These are phyloP conservation scores for Sardinella longiceps DNA, from an alignment of 2,797 vertebrate species.

Conservation along the genomic window DNA sequence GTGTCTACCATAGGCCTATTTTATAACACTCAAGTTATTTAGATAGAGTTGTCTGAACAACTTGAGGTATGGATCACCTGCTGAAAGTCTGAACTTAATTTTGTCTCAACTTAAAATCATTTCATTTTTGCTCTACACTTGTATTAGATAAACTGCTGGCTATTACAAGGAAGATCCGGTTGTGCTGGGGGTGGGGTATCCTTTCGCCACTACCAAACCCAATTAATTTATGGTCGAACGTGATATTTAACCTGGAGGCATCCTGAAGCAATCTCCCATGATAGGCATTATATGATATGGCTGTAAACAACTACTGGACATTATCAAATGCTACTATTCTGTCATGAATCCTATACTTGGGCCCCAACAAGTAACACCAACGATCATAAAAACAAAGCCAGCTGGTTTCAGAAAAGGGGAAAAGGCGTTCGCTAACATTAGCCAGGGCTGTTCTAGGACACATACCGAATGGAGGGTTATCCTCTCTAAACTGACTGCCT, in stretches of 20 bases:
- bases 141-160: background rate
- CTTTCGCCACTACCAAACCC: background rate
- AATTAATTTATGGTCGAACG: conserved; percentile 21
- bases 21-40: background rate
- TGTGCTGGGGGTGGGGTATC: conserved; percentile 24
- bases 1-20: background rate
- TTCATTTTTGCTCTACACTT: background rate
- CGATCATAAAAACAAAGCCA: conserved; percentile 26
- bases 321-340: background rate
- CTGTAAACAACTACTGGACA: background rate
- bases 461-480: background rate
- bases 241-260: background rate
- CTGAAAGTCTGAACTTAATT: background rate
- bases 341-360: background rate
- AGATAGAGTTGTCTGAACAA: background rate
- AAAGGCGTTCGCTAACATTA: conserved; percentile 13
- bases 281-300: background rate
- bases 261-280: background rate
- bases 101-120: background rate
- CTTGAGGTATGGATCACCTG: background rate
- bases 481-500: background rate
- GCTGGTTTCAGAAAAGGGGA: conserved; percentile 19
- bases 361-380: background rate
- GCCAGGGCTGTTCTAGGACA: background rate
- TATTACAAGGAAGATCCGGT: conserved; percentile 15